Evolutionary conservation across 1,140 invertebrate species (phyloP), one percentile per base, ranked within the genome.

Genomic region (Daktulosphaira vitifoliae): DNA sequence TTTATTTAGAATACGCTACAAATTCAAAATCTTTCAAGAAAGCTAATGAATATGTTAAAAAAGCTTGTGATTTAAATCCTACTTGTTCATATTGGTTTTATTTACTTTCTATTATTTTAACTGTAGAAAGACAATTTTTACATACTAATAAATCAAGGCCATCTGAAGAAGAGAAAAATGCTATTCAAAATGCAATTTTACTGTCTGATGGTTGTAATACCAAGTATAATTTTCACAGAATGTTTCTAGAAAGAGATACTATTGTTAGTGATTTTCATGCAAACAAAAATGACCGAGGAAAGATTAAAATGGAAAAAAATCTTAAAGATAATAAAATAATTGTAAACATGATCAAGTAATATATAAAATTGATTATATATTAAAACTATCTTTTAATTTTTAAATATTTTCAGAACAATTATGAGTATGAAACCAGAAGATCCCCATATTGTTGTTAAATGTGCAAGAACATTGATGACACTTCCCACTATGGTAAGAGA

Each of bases 331-430:
- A 62, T n/a, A 13, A 20, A 46, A 46, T 4, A 20, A 46, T 62
- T 62, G 42, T 62, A 26, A 3, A 62, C 25, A 46, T 46, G 54
- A 46, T 62, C 6, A 62, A 62, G 54, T 62, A n/a, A n/a, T n/a
- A n/a, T n/a, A n/a, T n/a, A n/a, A n/a, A n/a, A n/a, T n/a, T n/a
- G n/a, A n/a, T n/a, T n/a, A n/a, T n/a, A 62, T 26, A 39, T 46
- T 26, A 46, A 46, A 46, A 2, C 29, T 33, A 33, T 11, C 5
- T 33, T 33, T 33, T 33, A 5, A 33, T 33, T 33, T 33, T 6
- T 33, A 6, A 33, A 6, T 33, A 33, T 33, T 33, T 59, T 59
- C 25, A 59, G 53, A 44, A 15, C 38, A 0, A 20, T 56, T 8
- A 16, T 56, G 2, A 6, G n/a, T 1, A 56, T 42, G 53, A n/a